Percentiles rank a stretch among this genome's conserved stretches.
Evolutionary conservation across 2,888 invertebrate genomes (phyloP).

Genomic region (Schizotus pectinicornis): DNA sequence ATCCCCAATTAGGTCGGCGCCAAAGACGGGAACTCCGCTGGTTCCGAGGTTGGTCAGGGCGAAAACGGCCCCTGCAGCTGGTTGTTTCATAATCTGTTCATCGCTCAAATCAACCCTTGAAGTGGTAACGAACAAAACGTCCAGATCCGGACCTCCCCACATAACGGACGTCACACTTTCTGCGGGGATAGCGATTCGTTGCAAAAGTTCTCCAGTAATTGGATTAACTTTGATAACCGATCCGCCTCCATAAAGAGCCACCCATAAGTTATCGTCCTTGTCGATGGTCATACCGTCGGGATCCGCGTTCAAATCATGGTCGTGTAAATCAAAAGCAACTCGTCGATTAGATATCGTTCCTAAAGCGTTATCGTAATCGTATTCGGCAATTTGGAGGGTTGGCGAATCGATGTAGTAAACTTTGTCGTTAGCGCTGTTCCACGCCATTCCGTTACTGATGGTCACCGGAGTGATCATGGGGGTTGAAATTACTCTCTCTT

Average conservation of each 20-base stretch:
- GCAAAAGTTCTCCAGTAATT: conserved; percentile 55
- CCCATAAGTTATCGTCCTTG: conserved; percentile 75
- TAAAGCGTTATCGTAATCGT: conserved; percentile 68
- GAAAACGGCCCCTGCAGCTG: conserved; percentile 60
- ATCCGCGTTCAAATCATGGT: conserved; percentile 14
- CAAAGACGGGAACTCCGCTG: conserved; percentile 43
- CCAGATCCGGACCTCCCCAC: conserved; percentile 67
- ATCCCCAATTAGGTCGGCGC: conserved; percentile 39
- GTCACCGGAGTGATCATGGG: conserved; percentile 58
- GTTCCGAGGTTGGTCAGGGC: conserved; percentile 48
- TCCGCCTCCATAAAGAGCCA: conserved; percentile 68
- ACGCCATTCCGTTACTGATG: conserved; percentile 79
- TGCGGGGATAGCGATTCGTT: conserved; percentile 63
- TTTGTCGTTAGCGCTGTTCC: conserved; percentile 72
- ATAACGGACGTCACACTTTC: conserved; percentile 66
- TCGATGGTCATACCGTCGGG: conserved; percentile 74
- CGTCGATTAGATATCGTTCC: conserved; percentile 58
- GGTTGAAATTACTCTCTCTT: conserved; percentile 30
- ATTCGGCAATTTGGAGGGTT: conserved; percentile 69
- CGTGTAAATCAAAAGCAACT: conserved; percentile 43
- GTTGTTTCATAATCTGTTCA: conserved; percentile 49
- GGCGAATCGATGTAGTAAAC: conserved; percentile 82
- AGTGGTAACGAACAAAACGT: conserved; percentile 69
- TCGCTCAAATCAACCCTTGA: conserved; percentile 50
- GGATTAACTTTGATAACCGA: conserved; percentile 64